Percentiles rank a stretch among this genome's conserved stretches.
phyloP scores from a whole-genome alignment of 2,797 vertebrate species.

The Pseudochirops cupreus region DNA sequence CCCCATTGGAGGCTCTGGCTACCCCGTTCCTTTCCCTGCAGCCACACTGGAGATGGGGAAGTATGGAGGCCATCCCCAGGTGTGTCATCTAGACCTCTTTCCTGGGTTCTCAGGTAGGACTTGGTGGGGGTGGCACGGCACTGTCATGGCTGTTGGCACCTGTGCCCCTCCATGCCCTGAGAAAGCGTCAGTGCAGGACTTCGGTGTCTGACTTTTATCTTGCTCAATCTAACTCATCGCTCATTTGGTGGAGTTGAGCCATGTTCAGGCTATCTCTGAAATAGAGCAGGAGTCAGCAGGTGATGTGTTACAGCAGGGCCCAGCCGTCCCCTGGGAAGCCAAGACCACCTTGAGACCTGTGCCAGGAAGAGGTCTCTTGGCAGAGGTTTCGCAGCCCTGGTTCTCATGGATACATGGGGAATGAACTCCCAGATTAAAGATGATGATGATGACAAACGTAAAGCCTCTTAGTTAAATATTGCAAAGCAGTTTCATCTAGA shows the following conservation, averaged over 20 bases:
- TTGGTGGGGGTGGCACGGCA: neutral
- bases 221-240: neutral
- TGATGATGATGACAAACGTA: too few relatives aligned
- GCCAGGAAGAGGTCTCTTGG: neutral
- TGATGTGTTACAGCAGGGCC: too few relatives aligned
- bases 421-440: neutral
- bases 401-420: neutral
- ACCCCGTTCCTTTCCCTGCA: neutral
- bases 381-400: neutral
- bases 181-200: neutral
- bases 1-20: neutral
- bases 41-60: neutral
- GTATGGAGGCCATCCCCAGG: neutral
- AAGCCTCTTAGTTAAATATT: neutral
- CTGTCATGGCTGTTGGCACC: too few relatives aligned
- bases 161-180: neutral
- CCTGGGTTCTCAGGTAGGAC: too few relatives aligned
- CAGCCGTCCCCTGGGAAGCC: neutral
- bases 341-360: neutral
- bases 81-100: neutral
- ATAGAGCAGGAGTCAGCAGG: neutral
- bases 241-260: neutral
- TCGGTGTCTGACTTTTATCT: too few relatives aligned
- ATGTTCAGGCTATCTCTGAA: neutral
- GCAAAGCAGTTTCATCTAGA: neutral